Evolutionary conservation across 2,797 vertebrate genomes (phyloP).

Genomic region (Melopsittacus undulatus): DNA sequence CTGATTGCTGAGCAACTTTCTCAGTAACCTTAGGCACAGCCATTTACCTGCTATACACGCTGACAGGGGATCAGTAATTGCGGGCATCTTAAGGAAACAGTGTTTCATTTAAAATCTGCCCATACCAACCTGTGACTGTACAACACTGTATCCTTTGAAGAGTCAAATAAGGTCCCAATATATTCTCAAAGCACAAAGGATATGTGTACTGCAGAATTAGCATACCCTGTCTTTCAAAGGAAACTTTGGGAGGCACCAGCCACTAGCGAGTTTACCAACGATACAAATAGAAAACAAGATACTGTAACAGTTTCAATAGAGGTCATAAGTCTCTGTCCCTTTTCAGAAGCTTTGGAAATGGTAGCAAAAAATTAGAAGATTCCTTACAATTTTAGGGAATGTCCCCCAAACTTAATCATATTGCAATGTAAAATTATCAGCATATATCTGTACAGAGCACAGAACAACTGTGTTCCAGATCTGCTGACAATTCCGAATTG

Average conservation of each 20-base stretch:
- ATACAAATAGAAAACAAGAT: background rate
- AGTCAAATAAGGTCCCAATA: background rate
- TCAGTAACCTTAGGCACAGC: background rate
- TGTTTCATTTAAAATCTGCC: background rate
- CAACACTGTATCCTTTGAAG: background rate
- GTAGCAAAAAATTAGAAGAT: background rate
- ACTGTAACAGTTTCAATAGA: fast-evolving
- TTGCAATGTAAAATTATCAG: background rate
- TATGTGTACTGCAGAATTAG: background rate
- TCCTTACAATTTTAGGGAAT: background rate
- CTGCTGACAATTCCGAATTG: background rate
- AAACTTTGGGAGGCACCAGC: background rate
- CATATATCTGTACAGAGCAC: background rate
- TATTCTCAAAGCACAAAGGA: background rate
- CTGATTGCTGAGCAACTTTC: background rate
- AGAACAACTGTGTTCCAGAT: background rate
- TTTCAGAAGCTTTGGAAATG: background rate
- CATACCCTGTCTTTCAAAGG: background rate
- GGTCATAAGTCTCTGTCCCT: background rate
- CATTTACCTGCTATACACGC: background rate
- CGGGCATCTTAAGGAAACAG: background rate
- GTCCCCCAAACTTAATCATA: background rate
- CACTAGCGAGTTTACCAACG: background rate
- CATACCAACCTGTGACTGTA: fast-evolving
- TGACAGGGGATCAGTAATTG: background rate